Base-by-base conservation (phyloP, 2,113 vertebrate species). In the Campylorhamphus procurvoides region DNA sequence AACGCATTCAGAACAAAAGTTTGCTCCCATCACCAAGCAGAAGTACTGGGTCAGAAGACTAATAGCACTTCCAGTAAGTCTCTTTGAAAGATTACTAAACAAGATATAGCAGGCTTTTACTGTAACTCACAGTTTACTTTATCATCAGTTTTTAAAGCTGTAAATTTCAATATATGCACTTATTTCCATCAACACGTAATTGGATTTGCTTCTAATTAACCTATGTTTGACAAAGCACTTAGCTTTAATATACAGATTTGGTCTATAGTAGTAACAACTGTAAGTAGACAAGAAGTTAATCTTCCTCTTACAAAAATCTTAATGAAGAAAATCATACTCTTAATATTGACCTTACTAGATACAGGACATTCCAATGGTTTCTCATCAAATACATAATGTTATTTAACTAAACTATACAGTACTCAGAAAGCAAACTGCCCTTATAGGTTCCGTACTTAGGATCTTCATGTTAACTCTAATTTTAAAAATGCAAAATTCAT, bases 181-280 rank as follows among this genome's bases (percentile, higher is more conserved):
- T 66, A 84, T 73, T 95, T 84, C 89, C 63, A 97, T 73, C 89
- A 96, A 84, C 56, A 87, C 68, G 42, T 84, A 96, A 97, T 89
- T 97, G 77, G 85, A 94, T 96, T 97, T 95, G 95, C 71, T 97
- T 94, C 86, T 96, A 97, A 97, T 97, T 97, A 95, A 86, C 69
- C 88, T 62, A 75, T 72, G 81, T 95, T 96, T 97, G 96, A 94
- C 91, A 97, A 97, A 97, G 84, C 68, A 93, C 83, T 96, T 90
- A 85, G 88, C 58, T 96, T 89, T 93, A 97, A 93, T 60, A 85
- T 10, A 79, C 71, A 87, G 47, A 86, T 92, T 97, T 95, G 62
- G 39, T 85, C 77, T 96, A 44, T 16, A 89, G 20, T 37, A 90
- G 62, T 73, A 97, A 94, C 29, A 60, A 89, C 94, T 90, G 46